Evolutionary conservation across 1,140 invertebrate species (phyloP).

Genomic region (Trichonephila clavipes): DNA sequence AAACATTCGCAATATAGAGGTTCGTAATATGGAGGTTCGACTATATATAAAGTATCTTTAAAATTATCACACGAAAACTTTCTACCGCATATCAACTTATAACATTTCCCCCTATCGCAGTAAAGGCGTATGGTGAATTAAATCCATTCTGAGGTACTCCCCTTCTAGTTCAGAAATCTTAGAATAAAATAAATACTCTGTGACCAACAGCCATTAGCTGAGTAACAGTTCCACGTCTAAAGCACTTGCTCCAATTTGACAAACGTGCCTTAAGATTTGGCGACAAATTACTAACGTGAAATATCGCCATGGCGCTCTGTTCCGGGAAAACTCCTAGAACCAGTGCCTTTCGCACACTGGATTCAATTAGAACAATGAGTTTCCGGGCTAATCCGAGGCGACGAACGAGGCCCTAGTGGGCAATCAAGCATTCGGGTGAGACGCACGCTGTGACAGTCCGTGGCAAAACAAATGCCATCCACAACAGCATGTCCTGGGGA

Average conservation of each 20-base stretch:
- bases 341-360: not conserved
- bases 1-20: too few species aligned
- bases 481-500: not conserved
- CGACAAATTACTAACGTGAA: not conserved
- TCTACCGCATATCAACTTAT: too few species aligned
- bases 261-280: not conserved
- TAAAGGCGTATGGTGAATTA: too few species aligned
- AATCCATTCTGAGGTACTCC: too few species aligned
- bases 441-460: not conserved
- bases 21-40: too few species aligned
- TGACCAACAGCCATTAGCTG: too few species aligned
- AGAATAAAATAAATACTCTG: too few species aligned
- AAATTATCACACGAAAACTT: too few species aligned
- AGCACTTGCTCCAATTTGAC: not conserved
- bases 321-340: not conserved
- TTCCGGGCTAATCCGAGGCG: not conserved
- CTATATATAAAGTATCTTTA: too few species aligned
- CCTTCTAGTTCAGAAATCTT: too few species aligned
- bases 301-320: not conserved
- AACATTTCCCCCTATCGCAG: too few species aligned
- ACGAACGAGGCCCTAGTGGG: not conserved
- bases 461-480: constrained; percentile 48
- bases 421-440: constrained; percentile 9
- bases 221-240: too few species aligned
- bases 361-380: constrained; percentile 28